Percentiles rank a stretch among this genome's conserved stretches.
phyloP scores from a whole-genome alignment of 2,797 vertebrate genomes.

The Poecilia wingei region DNA sequence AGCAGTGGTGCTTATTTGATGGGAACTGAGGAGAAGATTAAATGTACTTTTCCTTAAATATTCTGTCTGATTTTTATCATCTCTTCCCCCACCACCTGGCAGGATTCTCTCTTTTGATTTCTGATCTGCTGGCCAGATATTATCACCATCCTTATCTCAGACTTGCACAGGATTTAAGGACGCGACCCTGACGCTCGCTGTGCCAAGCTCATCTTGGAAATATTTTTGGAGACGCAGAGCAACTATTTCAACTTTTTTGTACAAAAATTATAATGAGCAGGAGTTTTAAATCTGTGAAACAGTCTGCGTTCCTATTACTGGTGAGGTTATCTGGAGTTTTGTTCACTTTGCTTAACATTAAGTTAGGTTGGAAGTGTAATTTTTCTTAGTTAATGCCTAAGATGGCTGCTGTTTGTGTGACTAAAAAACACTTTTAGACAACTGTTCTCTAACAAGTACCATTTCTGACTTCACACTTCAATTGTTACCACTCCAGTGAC shows the following conservation, averaged over 20 bases:
- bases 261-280: conserved; percentile 6
- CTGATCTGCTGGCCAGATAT: conserved; percentile 60
- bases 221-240: conserved; percentile 24
- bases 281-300: conserved; percentile 1
- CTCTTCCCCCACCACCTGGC: conserved; percentile 35
- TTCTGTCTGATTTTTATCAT: conserved; percentile 53
- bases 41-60: conserved; percentile 55
- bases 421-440: conserved; percentile 6
- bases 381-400: conserved; percentile 22
- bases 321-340: background rate
- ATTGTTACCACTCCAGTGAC: background rate
- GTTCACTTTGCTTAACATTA: conserved; percentile 24
- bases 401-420: conserved; percentile 20
- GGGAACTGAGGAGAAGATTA: conserved; percentile 40
- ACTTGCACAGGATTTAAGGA: conserved; percentile 60
- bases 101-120: conserved; percentile 56
- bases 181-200: conserved; percentile 41
- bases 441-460: background rate
- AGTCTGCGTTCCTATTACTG: background rate
- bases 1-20: conserved; percentile 41
- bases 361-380: conserved; percentile 14
- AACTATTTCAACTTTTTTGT: conserved; percentile 11
- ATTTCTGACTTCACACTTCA: background rate
- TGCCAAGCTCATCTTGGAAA: conserved; percentile 29
- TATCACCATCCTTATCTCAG: conserved; percentile 64